phyloP scores from a whole-genome alignment of 2,113 vertebrate species.

The Perognathus longimembris region DNA sequence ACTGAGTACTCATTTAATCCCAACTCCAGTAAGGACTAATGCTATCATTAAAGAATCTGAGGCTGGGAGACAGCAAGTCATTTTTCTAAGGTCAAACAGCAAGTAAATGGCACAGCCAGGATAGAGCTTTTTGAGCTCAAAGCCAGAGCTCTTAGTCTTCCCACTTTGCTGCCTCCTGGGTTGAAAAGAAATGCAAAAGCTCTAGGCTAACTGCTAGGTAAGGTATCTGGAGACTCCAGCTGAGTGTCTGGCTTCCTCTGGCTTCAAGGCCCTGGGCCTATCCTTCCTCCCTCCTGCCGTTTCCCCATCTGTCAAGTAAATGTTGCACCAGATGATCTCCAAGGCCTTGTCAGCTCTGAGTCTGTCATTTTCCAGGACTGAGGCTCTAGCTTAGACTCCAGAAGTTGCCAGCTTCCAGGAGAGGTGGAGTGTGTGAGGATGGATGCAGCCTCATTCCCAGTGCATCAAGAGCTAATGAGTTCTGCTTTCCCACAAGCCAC shows the following conservation, averaged over 20 bases:
- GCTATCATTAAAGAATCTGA: neutral
- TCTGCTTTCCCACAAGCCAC: neutral
- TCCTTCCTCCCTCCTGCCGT: neutral
- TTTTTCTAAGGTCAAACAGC: constrained; percentile 35
- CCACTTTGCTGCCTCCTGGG: neutral
- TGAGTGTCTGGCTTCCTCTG: neutral
- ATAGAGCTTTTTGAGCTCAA: neutral
- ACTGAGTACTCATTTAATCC: constrained; percentile 24
- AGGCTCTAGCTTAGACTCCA: neutral
- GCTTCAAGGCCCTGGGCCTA: constrained; percentile 9
- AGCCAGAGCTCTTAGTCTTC: neutral
- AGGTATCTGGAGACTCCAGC: neutral
- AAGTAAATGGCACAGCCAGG: neutral
- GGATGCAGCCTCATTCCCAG: neutral
- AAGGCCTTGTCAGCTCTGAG: constrained; percentile 21
- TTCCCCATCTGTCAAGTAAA: constrained; percentile 63
- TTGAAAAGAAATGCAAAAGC: constrained; percentile 44
- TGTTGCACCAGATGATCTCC: constrained; percentile 25
- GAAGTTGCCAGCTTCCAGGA: constrained; percentile 11
- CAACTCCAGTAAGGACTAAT: neutral
- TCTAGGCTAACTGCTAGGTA: neutral
- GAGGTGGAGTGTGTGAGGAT: neutral
- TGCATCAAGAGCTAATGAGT: constrained; percentile 5
- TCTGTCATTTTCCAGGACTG: neutral
- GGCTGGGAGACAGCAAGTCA: constrained; percentile 35